phyloP scores from a whole-genome alignment of 2,888 invertebrate species.

The Heliconius ethilla region DNA sequence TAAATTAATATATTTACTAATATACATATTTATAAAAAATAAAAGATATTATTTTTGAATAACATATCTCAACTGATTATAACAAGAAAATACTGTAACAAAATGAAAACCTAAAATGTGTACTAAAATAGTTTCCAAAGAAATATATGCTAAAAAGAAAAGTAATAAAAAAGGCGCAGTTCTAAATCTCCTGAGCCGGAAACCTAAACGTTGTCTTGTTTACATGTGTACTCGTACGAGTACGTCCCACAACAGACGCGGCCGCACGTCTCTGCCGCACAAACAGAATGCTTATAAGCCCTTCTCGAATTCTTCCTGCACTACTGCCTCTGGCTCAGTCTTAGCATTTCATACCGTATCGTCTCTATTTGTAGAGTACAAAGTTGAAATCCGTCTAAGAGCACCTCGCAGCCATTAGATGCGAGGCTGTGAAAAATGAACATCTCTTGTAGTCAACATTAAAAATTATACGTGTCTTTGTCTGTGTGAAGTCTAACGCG shows the following conservation, averaged over 20 bases:
- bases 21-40: too few species aligned
- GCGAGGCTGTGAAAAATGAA: constrained; percentile 72
- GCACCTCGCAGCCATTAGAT: constrained; percentile 33
- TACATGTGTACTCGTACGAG: background rate
- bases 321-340: constrained; percentile 47
- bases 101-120: constrained; percentile 7
- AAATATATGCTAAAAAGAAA: background rate
- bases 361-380: constrained; percentile 49
- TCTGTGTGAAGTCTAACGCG: constrained; percentile 47
- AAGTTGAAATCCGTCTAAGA: constrained; percentile 49
- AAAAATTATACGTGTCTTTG: constrained; percentile 73
- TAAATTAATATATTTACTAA: too few species aligned
- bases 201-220: constrained; percentile 24
- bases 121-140: background rate
- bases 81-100: background rate
- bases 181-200: constrained; percentile 16
- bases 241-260: constrained; percentile 11
- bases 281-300: constrained; percentile 62
- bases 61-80: background rate
- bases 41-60: too few species aligned
- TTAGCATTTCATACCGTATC: constrained; percentile 31
- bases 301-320: constrained; percentile 61
- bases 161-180: constrained; percentile 14
- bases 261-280: constrained; percentile 30
- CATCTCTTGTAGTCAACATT: constrained; percentile 74